Evolutionary conservation across 1,140 invertebrate genomes (phyloP).

Genomic region (Matsumurasca onukii): DNA sequence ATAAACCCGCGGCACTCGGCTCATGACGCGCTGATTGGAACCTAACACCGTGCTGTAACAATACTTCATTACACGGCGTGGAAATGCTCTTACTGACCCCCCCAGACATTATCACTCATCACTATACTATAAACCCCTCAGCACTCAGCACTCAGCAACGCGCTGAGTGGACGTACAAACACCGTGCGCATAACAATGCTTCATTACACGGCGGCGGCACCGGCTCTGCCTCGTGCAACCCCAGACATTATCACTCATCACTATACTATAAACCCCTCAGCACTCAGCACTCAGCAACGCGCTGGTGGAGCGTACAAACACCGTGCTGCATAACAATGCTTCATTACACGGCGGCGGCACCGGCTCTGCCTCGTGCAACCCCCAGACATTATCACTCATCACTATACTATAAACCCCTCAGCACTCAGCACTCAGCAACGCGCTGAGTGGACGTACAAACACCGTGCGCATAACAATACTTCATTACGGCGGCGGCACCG

Average conservation of each 20-base stretch:
- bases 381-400: no score
- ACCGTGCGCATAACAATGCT: constrained; percentile 19
- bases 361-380: no score
- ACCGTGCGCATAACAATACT: constrained; percentile 24
- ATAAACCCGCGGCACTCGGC: no score
- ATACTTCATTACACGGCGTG: neutral
- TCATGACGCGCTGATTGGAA: no score
- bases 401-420: no score
- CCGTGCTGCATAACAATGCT: constrained; percentile 13
- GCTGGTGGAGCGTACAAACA: constrained; percentile 16
- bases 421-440: no score
- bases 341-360: constrained; percentile 1
- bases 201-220: constrained; percentile 5
- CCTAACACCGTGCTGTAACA: no score
- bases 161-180: no score
- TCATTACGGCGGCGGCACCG: constrained; percentile 8
- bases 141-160: neutral
- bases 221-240: no score
- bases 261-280: neutral
- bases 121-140: no score
- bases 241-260: no score
- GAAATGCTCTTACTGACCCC: neutral
- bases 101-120: no score
- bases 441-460: neutral
- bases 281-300: neutral